Percentiles rank a stretch among this genome's conserved stretches.
Evolutionary conservation across 2,888 invertebrate genomes (phyloP).

Genomic region (Linyphia triangularis): DNA sequence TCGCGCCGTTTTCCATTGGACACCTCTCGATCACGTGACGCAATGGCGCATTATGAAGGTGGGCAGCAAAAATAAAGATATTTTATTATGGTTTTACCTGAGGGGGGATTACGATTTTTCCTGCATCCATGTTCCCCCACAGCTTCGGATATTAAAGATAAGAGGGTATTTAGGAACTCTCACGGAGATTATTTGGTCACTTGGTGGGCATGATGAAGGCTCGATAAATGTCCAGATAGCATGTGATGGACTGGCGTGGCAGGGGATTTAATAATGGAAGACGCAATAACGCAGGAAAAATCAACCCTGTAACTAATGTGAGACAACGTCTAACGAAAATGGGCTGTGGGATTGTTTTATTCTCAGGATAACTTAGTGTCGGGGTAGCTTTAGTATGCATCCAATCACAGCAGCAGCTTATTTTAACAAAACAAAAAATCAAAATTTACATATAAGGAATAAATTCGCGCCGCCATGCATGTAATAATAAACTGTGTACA

Average conservation of each 20-base stretch:
- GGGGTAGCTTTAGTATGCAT: no score
- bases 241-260: constrained; percentile 4
- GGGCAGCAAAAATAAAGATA: constrained; percentile 20
- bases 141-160: constrained; percentile 30
- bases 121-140: constrained; percentile 7
- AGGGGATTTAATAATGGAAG: constrained; percentile 15
- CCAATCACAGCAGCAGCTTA: no score
- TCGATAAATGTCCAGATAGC: constrained; percentile 44
- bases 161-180: constrained; percentile 36
- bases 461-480: no score
- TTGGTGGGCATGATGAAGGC: neutral
- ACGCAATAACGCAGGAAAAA: neutral
- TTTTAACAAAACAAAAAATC: no score
- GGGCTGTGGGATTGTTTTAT: no score
- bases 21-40: constrained; percentile 43
- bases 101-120: constrained; percentile 42
- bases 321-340: no score
- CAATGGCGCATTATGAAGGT: constrained; percentile 42
- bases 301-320: neutral
- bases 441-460: no score
- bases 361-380: no score
- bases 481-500: no score
- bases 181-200: constrained; percentile 53
- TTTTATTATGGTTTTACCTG: constrained; percentile 48
- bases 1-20: constrained; percentile 38